These are phyloP conservation scores for Berghia stephanieae DNA, from an alignment of 1,140 invertebrate species.

Conservation along the genomic window DNA sequence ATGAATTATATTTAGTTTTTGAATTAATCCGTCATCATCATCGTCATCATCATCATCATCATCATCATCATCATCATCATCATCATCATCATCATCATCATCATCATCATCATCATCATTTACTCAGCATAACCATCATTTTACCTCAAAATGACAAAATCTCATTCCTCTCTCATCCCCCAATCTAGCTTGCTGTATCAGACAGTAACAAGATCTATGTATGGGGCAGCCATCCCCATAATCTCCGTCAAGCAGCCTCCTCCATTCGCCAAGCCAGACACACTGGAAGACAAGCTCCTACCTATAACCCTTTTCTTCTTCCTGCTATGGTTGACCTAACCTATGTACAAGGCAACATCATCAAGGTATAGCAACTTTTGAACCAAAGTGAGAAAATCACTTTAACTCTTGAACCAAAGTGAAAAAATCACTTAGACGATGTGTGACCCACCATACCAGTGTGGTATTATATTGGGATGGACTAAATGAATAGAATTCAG, in stretches of 20 bases:
- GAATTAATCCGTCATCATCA: not conserved
- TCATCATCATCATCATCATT: slow-evolving; percentile 7
- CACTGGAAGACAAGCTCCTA: slow-evolving; percentile 30
- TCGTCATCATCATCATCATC: not conserved
- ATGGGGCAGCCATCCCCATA: slow-evolving; percentile 84
- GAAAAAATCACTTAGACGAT: no score
- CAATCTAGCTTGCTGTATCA: slow-evolving; percentile 78
- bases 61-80: not conserved
- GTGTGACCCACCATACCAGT: no score
- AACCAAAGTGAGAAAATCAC: no score
- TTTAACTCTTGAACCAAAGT: no score
- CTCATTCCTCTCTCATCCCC: no score
- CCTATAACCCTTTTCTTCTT: slow-evolving; percentile 44
- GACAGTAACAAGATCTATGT: slow-evolving; percentile 75
- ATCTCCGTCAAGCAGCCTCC: slow-evolving; percentile 76
- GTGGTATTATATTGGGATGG: no score
- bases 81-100: slow-evolving; percentile 4
- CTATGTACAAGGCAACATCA: slow-evolving; percentile 54
- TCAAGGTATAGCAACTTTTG: no score
- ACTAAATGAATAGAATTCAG: no score
- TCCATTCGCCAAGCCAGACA: slow-evolving; percentile 71
- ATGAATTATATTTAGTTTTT: no score
- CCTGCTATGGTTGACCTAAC: slow-evolving; percentile 52
- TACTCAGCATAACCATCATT: no score
- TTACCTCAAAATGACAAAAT: no score